Evolutionary conservation across 2,797 vertebrate species (phyloP).

Genomic region (Rhinoraja longicauda): DNA sequence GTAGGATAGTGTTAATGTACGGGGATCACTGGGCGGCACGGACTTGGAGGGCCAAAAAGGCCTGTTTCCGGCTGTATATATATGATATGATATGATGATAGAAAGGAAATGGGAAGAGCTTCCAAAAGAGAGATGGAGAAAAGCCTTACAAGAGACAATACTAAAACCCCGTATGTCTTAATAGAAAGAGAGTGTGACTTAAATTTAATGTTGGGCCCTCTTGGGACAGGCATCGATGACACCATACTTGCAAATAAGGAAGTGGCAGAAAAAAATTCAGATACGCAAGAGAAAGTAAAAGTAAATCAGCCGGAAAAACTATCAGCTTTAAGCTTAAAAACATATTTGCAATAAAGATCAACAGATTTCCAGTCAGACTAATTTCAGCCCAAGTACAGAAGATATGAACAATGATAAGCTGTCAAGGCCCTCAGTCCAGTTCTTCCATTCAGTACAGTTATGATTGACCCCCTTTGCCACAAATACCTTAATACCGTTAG

Average conservation of each 20-base stretch:
- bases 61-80: no score
- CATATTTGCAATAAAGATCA: neutral
- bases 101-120: neutral
- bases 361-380: neutral
- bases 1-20: no score
- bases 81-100: no score
- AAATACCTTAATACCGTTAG: no score
- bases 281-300: neutral
- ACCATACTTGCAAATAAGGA: neutral
- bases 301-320: neutral
- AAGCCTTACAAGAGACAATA: neutral
- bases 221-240: neutral
- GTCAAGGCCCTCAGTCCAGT: no score
- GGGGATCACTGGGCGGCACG: no score
- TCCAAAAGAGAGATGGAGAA: neutral
- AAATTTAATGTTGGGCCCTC: neutral
- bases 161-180: neutral
- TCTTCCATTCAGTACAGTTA: no score
- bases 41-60: no score
- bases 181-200: neutral
- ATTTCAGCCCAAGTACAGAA: neutral
- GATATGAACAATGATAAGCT: no score
- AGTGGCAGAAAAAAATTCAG: neutral
- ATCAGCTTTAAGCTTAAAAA: neutral
- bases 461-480: no score